A percentile compares a stretch with the other conserved stretches of the same genome.
These are phyloP conservation scores for Perccottus glenii DNA, from an alignment of 2,113 vertebrate species.

Conservation along the genomic window DNA sequence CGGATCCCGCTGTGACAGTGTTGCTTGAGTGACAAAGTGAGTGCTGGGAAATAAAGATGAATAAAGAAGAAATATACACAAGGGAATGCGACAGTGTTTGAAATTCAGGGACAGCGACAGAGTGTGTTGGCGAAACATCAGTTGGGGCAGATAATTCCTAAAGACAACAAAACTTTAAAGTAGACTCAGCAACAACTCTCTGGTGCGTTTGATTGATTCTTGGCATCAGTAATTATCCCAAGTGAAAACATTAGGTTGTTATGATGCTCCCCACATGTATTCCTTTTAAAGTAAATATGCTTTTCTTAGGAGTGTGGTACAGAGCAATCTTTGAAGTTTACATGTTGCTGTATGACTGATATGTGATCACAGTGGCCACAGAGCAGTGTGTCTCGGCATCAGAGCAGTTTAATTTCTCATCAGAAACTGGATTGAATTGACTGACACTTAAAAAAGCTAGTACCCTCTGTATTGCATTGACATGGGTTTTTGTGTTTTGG, in stretches of 20 bases:
- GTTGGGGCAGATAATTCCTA: constrained; percentile 11
- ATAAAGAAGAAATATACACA: constrained; percentile 37
- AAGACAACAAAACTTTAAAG: constrained; percentile 14
- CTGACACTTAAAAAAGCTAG: not conserved
- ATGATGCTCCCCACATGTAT: not conserved
- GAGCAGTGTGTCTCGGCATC: not conserved
- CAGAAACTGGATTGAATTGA: not conserved
- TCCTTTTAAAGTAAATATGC: too few relatives aligned
- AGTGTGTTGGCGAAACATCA: constrained; percentile 21
- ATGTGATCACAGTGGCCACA: not conserved
- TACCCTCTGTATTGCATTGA: not conserved
- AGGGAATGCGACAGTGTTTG: constrained; percentile 12
- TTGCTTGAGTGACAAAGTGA: constrained; percentile 44
- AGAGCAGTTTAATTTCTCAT: not conserved
- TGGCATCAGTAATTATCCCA: constrained; percentile 4
- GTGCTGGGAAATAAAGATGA: constrained; percentile 51
- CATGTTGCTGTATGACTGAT: not conserved
- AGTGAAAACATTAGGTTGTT: constrained; percentile 3
- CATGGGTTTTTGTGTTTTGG: not conserved
- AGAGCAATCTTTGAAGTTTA: not conserved
- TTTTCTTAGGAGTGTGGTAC: too few relatives aligned
- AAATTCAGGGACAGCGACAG: constrained; percentile 17
- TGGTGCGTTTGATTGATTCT: constrained; percentile 1
- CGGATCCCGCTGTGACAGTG: constrained; percentile 34
- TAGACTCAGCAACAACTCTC: not conserved